Percentiles rank a stretch among this genome's conserved stretches.
Conservation (phyloP, 2,113 vertebrate species). For the Sphyrna mokarran region DNA sequence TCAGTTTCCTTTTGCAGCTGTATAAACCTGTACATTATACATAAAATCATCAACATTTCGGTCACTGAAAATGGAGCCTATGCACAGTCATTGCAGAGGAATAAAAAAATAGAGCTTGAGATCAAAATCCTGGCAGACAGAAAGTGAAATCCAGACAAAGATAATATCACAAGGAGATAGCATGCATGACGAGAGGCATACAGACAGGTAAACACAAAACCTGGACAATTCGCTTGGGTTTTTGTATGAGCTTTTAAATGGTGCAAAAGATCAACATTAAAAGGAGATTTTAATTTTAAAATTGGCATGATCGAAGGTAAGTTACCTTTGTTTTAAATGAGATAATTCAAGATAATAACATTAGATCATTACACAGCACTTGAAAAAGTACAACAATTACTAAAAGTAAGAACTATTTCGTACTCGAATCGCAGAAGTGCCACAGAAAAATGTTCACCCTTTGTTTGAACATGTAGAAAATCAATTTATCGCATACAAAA, state of each 20-base stretch:
- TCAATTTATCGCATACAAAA: not conserved
- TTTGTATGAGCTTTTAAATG: not conserved
- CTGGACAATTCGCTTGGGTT: not conserved
- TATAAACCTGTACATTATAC: not conserved
- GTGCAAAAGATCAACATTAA: not conserved
- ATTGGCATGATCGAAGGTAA: not conserved
- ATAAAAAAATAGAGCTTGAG: not conserved
- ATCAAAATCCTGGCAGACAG: not conserved
- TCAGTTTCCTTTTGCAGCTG: not conserved
- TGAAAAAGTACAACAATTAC: not conserved
- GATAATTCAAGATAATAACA: not conserved
- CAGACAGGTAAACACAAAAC: not conserved
- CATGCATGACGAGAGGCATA: not conserved
- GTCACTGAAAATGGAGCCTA: not conserved
- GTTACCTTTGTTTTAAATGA: not conserved
- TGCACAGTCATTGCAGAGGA: not conserved
- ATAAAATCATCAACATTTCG: not conserved
- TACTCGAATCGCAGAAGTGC: not conserved
- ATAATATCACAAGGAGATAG: conserved; percentile 10
- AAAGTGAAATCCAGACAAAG: not conserved
- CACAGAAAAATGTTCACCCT: not conserved
- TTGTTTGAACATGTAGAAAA: conserved; percentile 5
- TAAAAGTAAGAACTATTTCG: not conserved
- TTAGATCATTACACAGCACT: not conserved
- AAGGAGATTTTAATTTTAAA: not conserved